phyloP scores from a whole-genome alignment of 2,797 vertebrate genomes.

The Sebastes miniatus region DNA sequence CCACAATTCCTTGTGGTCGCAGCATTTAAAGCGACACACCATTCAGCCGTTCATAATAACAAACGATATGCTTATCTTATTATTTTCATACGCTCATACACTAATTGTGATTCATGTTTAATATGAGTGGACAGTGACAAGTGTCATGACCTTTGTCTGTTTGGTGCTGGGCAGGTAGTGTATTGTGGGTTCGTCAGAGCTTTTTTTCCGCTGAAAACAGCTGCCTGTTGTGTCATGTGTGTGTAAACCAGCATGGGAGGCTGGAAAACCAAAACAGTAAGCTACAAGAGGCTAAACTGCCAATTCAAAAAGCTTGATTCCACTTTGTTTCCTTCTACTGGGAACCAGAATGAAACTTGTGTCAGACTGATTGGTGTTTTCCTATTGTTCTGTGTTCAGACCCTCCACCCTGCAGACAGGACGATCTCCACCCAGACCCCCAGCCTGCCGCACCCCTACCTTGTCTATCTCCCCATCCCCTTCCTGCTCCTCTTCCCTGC shows the following conservation, averaged over 20 bases:
- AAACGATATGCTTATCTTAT: no score
- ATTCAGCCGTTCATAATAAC: no score
- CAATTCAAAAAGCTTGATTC: background rate
- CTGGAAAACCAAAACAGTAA: background rate
- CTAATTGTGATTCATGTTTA: no score
- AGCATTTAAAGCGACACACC: no score
- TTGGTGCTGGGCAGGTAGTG: background rate
- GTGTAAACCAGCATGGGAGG: background rate
- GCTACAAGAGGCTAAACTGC: background rate
- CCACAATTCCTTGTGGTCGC: no score
- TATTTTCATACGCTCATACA: no score
- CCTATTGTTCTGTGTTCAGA: conserved; percentile 41
- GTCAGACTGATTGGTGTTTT: background rate
- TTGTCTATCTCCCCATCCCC: conserved; percentile 68
- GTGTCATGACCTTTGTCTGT: background rate
- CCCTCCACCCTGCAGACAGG: conserved; percentile 57
- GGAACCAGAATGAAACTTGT: background rate
- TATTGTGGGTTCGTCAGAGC: background rate
- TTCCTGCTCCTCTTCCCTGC: conserved; percentile 53
- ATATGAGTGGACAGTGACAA: no score
- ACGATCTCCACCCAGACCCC: conserved; percentile 61
- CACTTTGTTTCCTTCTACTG: background rate
- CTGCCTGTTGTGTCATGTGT: background rate
- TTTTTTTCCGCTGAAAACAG: background rate
- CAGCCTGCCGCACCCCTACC: conserved; percentile 68